phyloP scores from a whole-genome alignment of 2,113 vertebrate species.

The Thunnus thynnus region DNA sequence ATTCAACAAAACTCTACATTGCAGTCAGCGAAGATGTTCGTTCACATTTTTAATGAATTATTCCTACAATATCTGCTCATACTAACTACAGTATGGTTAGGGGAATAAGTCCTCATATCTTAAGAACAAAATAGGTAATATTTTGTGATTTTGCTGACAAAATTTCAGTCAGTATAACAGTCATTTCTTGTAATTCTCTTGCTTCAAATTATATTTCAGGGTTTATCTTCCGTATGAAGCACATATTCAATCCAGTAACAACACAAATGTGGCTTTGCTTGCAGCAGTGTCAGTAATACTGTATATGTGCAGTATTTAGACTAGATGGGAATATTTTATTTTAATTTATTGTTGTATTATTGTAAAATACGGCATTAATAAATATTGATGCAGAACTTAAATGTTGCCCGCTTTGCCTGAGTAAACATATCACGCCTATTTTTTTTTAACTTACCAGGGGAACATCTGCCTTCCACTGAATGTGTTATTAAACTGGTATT shows the following conservation, averaged over 20 bases:
- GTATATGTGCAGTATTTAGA: constrained; percentile 19
- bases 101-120: too few species aligned
- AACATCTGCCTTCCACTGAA: constrained; percentile 16
- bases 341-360: constrained; percentile 36
- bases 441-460: constrained; percentile 15
- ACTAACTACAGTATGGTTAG: too few species aligned
- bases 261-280: background rate
- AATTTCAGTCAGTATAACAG: background rate
- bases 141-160: too few species aligned
- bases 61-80: too few species aligned
- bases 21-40: too few species aligned
- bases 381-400: constrained; percentile 48
- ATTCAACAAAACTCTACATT: too few species aligned
- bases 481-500: constrained; percentile 48
- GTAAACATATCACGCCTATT: constrained; percentile 12
- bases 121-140: too few species aligned
- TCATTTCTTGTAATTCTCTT: background rate
- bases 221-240: background rate
- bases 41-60: too few species aligned
- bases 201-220: background rate
- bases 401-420: constrained; percentile 27
- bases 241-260: background rate
- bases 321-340: constrained; percentile 7
- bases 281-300: constrained; percentile 3
- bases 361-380: constrained; percentile 29